Conservation (phyloP, 2,113 vertebrate species). For the Actenoides hombroni region DNA sequence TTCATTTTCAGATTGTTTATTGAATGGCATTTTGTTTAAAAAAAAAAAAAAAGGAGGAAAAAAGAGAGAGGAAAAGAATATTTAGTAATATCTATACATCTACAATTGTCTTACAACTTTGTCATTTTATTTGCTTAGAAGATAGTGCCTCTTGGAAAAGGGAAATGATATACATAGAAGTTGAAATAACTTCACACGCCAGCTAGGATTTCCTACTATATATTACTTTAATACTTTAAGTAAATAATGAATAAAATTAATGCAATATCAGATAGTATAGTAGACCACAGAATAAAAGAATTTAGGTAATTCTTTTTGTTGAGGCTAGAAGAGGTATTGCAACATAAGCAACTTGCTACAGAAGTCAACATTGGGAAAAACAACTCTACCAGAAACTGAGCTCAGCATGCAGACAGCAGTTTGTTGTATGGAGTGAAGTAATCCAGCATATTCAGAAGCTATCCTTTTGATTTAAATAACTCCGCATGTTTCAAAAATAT, state of each 20-base stretch:
- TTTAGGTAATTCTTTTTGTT: background rate
- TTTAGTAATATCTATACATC: background rate
- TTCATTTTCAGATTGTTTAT: background rate
- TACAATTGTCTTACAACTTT: background rate
- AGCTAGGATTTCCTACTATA: background rate
- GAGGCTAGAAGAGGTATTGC: background rate
- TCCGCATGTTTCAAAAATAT: rapidly evolving
- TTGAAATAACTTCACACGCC: background rate
- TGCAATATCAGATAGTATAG: background rate
- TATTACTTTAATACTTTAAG: background rate
- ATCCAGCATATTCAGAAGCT: background rate
- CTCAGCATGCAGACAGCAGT: background rate
- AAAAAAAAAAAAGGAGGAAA: too few species aligned
- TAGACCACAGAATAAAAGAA: background rate
- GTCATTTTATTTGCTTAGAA: background rate
- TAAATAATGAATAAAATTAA: background rate
- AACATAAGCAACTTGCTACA: background rate
- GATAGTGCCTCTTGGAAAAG: background rate
- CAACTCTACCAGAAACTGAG: background rate
- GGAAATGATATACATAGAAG: background rate
- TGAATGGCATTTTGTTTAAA: background rate
- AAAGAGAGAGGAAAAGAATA: background rate
- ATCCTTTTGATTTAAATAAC: background rate
- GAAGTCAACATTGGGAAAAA: background rate
- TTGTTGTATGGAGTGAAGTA: background rate